Conservation (phyloP, 2,888 invertebrate species). For the Congeria kusceri region DNA sequence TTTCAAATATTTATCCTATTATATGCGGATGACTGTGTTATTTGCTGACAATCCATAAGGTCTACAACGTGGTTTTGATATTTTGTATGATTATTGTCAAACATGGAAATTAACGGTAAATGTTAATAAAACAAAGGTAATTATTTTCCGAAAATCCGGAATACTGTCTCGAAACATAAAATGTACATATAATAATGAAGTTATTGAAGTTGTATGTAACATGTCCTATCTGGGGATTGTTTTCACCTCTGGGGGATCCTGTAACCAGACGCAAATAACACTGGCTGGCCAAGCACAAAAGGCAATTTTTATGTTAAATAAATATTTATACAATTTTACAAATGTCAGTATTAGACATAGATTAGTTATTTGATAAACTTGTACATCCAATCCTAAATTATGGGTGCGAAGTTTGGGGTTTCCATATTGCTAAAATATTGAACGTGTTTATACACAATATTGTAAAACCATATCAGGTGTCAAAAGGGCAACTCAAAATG, state of each 20-base stretch:
- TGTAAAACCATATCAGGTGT: too few relatives aligned
- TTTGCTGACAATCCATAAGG: background rate
- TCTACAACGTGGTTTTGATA: background rate
- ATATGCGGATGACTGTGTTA: too few relatives aligned
- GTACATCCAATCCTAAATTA: background rate
- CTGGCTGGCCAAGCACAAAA: slow-evolving; percentile 3
- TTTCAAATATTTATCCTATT: slow-evolving; percentile 9
- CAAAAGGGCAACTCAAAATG: too few relatives aligned
- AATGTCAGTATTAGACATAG: background rate
- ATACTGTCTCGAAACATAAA: too few relatives aligned
- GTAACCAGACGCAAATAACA: background rate
- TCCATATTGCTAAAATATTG: too few relatives aligned
- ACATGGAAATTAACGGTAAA: slow-evolving; percentile 5
- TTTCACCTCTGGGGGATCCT: slow-evolving; percentile 3
- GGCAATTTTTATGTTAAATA: background rate
- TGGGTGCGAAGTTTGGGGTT: too few relatives aligned
- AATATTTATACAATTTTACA: background rate
- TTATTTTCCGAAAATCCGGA: background rate
- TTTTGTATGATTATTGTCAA: background rate
- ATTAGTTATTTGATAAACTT: slow-evolving; percentile 1
- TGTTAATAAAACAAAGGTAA: slow-evolving; percentile 2
- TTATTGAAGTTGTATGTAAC: background rate
- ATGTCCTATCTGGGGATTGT: slow-evolving; percentile 5
- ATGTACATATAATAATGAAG: background rate
- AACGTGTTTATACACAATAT: too few relatives aligned